Percentiles rank a stretch among this genome's conserved stretches.
These are phyloP conservation scores for Dufourea novaeangliae DNA, from an alignment of 1,140 invertebrate genomes.

Conservation along the genomic window DNA sequence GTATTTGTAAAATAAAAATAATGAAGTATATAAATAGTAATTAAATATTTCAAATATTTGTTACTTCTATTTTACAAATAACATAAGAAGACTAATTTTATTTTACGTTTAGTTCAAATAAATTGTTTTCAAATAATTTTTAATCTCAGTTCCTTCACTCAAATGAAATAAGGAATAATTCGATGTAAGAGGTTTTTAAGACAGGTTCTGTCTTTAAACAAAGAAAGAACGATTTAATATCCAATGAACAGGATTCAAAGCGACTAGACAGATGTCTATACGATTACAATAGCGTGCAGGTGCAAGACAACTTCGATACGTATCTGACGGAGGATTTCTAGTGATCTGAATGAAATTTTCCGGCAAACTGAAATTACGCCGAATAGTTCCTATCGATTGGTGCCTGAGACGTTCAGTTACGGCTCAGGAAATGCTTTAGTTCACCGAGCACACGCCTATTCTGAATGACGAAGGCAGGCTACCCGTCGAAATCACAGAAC, in stretches of 20 bases:
- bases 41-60: no score
- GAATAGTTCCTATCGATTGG: neutral
- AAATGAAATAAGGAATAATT: no score
- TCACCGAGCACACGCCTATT: neutral
- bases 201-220: no score
- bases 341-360: neutral
- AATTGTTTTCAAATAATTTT: no score
- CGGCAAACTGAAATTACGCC: neutral
- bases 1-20: no score
- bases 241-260: neutral
- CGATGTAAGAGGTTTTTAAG: no score
- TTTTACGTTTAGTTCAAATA: no score
- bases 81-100: no score
- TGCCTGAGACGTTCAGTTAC: neutral
- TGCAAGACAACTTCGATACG: neutral
- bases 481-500: constrained; percentile 33
- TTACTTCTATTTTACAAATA: no score
- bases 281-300: neutral
- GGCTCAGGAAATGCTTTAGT: neutral
- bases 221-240: neutral
- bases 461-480: neutral
- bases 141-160: no score
- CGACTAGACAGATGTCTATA: neutral
- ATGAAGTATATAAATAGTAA: no score
- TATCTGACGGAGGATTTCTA: neutral